A percentile compares a stretch with the other conserved stretches of the same genome.
phyloP scores from a whole-genome alignment of 2,888 invertebrate species.

The Koerneria pararmatus region DNA sequence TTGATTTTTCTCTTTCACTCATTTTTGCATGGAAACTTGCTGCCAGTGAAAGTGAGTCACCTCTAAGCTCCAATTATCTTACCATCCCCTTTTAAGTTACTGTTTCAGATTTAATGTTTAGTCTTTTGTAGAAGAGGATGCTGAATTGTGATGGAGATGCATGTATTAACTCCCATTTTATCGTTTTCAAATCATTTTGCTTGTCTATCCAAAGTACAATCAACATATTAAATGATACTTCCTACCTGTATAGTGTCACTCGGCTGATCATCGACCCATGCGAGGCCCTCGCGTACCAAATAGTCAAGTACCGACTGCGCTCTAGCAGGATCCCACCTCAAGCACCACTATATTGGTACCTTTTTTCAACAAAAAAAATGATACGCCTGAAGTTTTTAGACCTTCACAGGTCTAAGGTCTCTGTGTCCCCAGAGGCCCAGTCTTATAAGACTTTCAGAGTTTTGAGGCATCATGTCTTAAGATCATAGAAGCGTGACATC shows the following conservation, averaged over 20 bases:
- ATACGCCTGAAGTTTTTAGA: too few relatives aligned
- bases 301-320: constrained; percentile 66
- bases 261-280: constrained; percentile 77
- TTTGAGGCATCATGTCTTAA: too few relatives aligned
- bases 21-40: not conserved
- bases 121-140: too few relatives aligned
- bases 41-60: not conserved
- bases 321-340: constrained; percentile 48
- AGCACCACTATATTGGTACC: constrained; percentile 5
- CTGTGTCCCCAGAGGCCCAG: too few relatives aligned
- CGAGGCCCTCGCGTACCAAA: constrained; percentile 84
- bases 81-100: too few relatives aligned
- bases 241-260: constrained; percentile 28
- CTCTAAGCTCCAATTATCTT: not conserved
- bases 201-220: not conserved
- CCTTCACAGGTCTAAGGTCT: too few relatives aligned
- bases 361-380: constrained; percentile 17
- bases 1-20: constrained; percentile 9
- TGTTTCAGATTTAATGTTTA: too few relatives aligned
- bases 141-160: too few relatives aligned
- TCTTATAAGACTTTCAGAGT: too few relatives aligned
- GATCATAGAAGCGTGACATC: too few relatives aligned
- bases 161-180: not conserved
- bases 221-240: not conserved
- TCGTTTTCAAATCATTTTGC: not conserved